These are phyloP conservation scores for Hydroisotoma schaefferi DNA, from an alignment of 2,888 invertebrate species.

Conservation along the genomic window DNA sequence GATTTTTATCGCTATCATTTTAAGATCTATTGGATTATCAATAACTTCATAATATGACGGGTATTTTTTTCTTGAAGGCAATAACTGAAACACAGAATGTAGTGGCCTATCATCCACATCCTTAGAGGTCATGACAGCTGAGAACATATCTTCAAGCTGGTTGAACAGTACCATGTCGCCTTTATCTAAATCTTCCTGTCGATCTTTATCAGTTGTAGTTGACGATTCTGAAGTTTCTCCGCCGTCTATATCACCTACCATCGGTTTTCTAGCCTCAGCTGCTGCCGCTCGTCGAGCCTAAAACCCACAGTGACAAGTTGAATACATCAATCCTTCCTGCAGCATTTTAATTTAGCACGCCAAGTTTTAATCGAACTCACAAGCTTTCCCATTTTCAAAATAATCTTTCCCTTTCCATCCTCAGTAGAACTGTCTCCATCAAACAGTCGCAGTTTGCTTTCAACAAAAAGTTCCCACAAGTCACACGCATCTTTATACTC, in stretches of 20 bases:
- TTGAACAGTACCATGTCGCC: slow-evolving; percentile 50
- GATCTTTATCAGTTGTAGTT: slow-evolving; percentile 65
- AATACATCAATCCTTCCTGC: too few relatives aligned
- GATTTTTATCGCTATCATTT: slow-evolving; percentile 86
- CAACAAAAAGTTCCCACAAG: slow-evolving; percentile 77
- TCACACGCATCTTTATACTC: slow-evolving; percentile 88
- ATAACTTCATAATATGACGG: slow-evolving; percentile 95
- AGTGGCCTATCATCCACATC: slow-evolving; percentile 75
- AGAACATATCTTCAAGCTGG: slow-evolving; percentile 84
- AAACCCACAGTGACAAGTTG: too few relatives aligned
- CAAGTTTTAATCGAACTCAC: too few relatives aligned
- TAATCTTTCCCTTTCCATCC: slow-evolving; percentile 58
- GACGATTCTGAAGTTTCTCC: slow-evolving; percentile 67
- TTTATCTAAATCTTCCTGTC: slow-evolving; percentile 49
- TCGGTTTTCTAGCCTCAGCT: slow-evolving; percentile 51
- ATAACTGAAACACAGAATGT: slow-evolving; percentile 80
- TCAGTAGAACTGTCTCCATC: slow-evolving; percentile 51
- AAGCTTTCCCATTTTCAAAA: slow-evolving; percentile 57
- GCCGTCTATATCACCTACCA: slow-evolving; percentile 59
- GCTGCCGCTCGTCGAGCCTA: slow-evolving; percentile 50
- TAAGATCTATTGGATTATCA: slow-evolving; percentile 89
- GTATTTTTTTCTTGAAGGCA: slow-evolving; percentile 88
- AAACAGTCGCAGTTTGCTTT: slow-evolving; percentile 58
- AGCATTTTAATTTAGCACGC: too few relatives aligned
- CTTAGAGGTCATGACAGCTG: slow-evolving; percentile 79